A percentile compares a stretch with the other conserved stretches of the same genome.
Evolutionary conservation across 2,888 invertebrate species (phyloP).

Genomic region (Drosophila yooni): DNA sequence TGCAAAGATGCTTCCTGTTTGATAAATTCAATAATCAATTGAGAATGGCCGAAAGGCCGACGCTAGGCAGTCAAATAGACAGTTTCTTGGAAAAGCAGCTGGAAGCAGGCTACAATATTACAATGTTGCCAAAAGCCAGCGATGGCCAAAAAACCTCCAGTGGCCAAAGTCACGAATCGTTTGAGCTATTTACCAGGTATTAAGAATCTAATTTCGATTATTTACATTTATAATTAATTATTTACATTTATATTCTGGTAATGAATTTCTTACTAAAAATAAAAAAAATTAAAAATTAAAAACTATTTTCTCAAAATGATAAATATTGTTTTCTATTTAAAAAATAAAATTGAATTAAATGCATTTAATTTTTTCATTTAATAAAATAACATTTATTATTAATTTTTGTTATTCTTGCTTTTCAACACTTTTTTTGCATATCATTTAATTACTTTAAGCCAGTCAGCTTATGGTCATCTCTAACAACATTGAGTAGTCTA

Average conservation of each 20-base stretch:
- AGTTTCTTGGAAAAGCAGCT: slow-evolving; percentile 76
- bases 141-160: slow-evolving; percentile 7
- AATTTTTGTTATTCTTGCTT: not conserved
- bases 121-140: slow-evolving; percentile 9
- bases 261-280: not conserved
- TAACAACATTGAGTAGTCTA: slow-evolving; percentile 1
- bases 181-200: slow-evolving; percentile 8
- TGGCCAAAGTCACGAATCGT: slow-evolving; percentile 15
- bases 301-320: not conserved
- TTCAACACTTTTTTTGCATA: not conserved
- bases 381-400: not conserved
- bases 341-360: not conserved
- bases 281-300: not conserved
- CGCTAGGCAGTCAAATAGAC: slow-evolving; percentile 54
- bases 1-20: slow-evolving; percentile 75
- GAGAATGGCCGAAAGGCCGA: slow-evolving; percentile 75
- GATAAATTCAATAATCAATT: slow-evolving; percentile 78
- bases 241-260: too few relatives aligned
- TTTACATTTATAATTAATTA: too few relatives aligned
- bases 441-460: not conserved
- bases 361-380: not conserved
- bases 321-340: not conserved
- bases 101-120: slow-evolving; percentile 60
- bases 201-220: not conserved
- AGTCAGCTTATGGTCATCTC: slow-evolving; percentile 9